Base-by-base conservation (phyloP, 2,888 invertebrate species). In the Amphipoea lucens region DNA sequence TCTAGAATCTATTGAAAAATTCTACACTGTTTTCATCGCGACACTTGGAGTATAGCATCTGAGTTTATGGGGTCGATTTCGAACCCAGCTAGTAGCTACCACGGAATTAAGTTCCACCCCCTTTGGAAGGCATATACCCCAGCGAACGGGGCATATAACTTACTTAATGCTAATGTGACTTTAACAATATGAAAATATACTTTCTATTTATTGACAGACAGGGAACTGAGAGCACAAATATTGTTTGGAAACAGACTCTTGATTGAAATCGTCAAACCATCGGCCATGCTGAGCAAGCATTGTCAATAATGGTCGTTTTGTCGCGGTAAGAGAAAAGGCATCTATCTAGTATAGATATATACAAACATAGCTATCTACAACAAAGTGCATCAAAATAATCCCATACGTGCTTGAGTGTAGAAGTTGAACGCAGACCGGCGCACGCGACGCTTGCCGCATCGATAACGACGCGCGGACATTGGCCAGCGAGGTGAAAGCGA, bases 401-500 rank as follows among this genome's bases (percentile, higher is more conserved):
- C 75, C 73, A 70, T 71, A 70, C 67, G 51, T 73, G 65, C 57
- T 72, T 57, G 73, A 51, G 74, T 60, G 63, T 73, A 75, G 74
- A 77, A 87, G 77, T 76, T 68, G 77, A 74, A 68, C 54, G 69
- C 72, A 73, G 40, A 65, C 77, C 48, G 72, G 76, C 79, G 81
- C 90, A 89, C 88, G 88, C 87, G 89, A 89, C 86, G 82, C 79
- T 85, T 83, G 81, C 83, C 89, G 86, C 85, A 82, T 89, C 88
- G 90, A 82, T 88, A 89, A 88, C 90, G 91, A 88, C 63, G 86
- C 78, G 87, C 91, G 92, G 90, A 86, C 92, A 87, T 90, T 92
- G 92, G 88, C 90, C 92, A 90, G 73, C 78, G 71, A n/a, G 88
- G 92, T 86, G 92, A 91, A 92, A 91, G 92, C 90, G 85, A 82